phyloP scores from a whole-genome alignment of 2,797 vertebrate genomes.

The Spondyliosoma cantharus region DNA sequence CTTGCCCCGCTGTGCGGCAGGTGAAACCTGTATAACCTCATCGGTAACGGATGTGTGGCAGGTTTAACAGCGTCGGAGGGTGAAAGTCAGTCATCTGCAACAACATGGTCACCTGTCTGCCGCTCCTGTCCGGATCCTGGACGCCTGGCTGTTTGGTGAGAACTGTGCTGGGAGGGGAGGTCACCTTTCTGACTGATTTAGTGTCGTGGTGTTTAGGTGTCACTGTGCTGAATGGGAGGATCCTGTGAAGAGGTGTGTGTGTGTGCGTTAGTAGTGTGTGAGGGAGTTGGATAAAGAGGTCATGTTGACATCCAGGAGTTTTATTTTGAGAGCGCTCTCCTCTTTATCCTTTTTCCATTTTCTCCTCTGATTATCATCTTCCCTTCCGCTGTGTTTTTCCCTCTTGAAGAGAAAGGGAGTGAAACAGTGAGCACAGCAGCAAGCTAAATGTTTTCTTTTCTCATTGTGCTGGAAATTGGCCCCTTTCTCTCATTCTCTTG shows the following conservation, averaged over 20 bases:
- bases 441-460: constrained; percentile 69
- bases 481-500: constrained; percentile 39
- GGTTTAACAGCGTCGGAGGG: constrained; percentile 22
- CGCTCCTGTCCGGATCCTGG: constrained; percentile 52
- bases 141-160: constrained; percentile 74
- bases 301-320: constrained; percentile 67
- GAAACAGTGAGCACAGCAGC: constrained; percentile 46
- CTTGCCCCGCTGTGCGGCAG: constrained; percentile 71
- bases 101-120: constrained; percentile 71
- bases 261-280: constrained; percentile 14
- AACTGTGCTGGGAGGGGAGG: constrained; percentile 30
- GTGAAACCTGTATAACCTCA: constrained; percentile 82
- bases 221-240: constrained; percentile 34
- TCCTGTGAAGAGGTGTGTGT: constrained; percentile 19
- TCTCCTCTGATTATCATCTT: constrained; percentile 55
- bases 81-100: constrained; percentile 20
- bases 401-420: constrained; percentile 37
- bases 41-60: constrained; percentile 55
- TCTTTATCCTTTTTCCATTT: constrained; percentile 45
- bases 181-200: constrained; percentile 43
- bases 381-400: constrained; percentile 54
- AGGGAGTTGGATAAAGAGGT: constrained; percentile 53
- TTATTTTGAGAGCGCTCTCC: constrained; percentile 49
- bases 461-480: constrained; percentile 72
- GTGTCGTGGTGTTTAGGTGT: constrained; percentile 51